Percentiles rank a stretch among this genome's conserved stretches.
Evolutionary conservation across 2,888 invertebrate species (phyloP).

Genomic region (Phalangium opilio): DNA sequence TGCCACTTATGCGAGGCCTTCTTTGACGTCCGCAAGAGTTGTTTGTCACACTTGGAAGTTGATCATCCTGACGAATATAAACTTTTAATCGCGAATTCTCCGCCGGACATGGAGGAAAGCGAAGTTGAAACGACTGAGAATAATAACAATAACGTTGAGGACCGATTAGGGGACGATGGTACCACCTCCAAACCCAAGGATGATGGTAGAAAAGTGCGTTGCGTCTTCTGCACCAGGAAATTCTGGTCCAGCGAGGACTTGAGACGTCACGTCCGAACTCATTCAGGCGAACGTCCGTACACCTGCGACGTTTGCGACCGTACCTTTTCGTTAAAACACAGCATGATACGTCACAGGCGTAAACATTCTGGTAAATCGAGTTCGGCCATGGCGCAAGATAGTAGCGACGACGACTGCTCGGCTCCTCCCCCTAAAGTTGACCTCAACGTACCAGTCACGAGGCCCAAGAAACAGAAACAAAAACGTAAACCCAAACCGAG

Average conservation of each 20-base stretch:
- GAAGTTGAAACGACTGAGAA: slow-evolving; percentile 6
- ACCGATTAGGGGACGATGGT: slow-evolving; percentile 18
- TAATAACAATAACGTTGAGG: slow-evolving; percentile 27
- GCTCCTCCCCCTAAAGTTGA: background rate
- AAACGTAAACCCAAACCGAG: slow-evolving; percentile 2
- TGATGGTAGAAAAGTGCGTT: slow-evolving; percentile 8
- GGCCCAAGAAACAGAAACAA: background rate
- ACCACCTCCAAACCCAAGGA: background rate
- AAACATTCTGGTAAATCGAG: slow-evolving; percentile 42
- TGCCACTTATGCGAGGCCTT: slow-evolving; percentile 84
- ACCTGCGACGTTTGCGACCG: slow-evolving; percentile 76
- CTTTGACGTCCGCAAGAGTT: slow-evolving; percentile 59
- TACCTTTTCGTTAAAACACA: slow-evolving; percentile 80
- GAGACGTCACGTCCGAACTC: slow-evolving; percentile 81
- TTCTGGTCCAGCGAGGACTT: slow-evolving; percentile 93
- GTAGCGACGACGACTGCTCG: background rate
- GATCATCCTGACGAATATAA: slow-evolving; percentile 62
- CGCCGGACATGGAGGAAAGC: slow-evolving; percentile 24
- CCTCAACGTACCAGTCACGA: slow-evolving; percentile 4
- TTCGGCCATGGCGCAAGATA: background rate
- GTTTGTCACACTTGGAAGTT: slow-evolving; percentile 62
- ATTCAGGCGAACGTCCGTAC: slow-evolving; percentile 80
- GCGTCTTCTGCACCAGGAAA: slow-evolving; percentile 79
- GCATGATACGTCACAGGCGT: slow-evolving; percentile 82
- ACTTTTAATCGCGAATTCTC: slow-evolving; percentile 43